These are phyloP conservation scores for Chelonus formosanus DNA, from an alignment of 2,888 invertebrate species.

Conservation along the genomic window DNA sequence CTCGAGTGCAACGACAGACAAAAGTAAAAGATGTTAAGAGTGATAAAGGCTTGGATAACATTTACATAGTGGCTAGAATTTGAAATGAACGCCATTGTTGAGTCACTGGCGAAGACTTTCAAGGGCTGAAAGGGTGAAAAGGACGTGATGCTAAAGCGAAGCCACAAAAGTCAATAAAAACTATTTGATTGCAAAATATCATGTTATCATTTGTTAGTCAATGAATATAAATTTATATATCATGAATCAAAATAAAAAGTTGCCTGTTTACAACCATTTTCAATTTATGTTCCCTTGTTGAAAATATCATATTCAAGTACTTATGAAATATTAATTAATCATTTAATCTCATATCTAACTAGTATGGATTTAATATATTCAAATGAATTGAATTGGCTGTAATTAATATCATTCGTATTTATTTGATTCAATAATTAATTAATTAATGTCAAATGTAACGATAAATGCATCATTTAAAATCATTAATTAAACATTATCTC, in stretches of 20 bases:
- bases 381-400: no score
- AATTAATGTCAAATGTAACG: no score
- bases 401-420: no score
- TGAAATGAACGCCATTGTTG: constrained; percentile 22
- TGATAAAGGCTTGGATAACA: constrained; percentile 18
- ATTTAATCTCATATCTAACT: no score
- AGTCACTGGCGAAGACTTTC: constrained; percentile 49
- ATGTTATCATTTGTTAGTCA: constrained; percentile 9
- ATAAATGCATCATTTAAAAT: no score
- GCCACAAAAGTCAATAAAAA: constrained; percentile 62
- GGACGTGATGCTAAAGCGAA: constrained; percentile 44
- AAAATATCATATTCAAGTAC: no score
- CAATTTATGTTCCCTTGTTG: no score
- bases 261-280: background rate
- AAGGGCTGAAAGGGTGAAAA: constrained; percentile 42
- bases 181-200: constrained; percentile 35
- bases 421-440: no score
- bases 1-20: background rate
- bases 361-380: no score
- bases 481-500: no score
- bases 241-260: constrained; percentile 6
- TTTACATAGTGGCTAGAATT: constrained; percentile 21
- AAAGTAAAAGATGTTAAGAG: background rate
- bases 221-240: no score
- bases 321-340: no score